phyloP scores from a whole-genome alignment of 2,888 invertebrate genomes.

The Archaeoteleia sp. region DNA sequence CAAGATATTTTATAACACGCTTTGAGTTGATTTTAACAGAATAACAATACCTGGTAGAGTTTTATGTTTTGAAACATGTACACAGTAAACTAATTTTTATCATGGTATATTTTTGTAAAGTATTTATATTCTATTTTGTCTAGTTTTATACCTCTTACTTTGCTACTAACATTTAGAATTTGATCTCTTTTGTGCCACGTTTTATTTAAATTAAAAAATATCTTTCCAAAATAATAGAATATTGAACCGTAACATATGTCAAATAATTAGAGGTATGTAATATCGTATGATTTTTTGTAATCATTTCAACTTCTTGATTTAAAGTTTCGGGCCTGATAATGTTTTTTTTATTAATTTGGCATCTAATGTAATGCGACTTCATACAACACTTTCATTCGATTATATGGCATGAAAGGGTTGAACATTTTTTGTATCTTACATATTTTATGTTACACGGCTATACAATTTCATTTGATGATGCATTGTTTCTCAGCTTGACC shows the following conservation, averaged over 20 bases:
- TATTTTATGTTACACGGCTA: slow-evolving; percentile 46
- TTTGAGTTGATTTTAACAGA: too few species aligned
- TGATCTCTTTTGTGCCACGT: slow-evolving; percentile 42
- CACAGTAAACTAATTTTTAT: slow-evolving; percentile 44
- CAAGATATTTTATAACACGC: too few species aligned
- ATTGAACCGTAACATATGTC: slow-evolving; percentile 10
- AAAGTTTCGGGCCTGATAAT: background rate
- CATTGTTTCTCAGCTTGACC: slow-evolving; percentile 52
- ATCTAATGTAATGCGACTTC: slow-evolving; percentile 20
- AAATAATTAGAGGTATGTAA: slow-evolving; percentile 8
- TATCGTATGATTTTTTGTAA: background rate
- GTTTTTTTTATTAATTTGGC: slow-evolving; percentile 14
- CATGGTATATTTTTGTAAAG: slow-evolving; percentile 51
- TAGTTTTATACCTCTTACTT: slow-evolving; percentile 47
- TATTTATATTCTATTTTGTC: slow-evolving; percentile 46
- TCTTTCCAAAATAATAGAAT: slow-evolving; percentile 18
- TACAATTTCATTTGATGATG: slow-evolving; percentile 39
- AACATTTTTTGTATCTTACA: slow-evolving; percentile 40
- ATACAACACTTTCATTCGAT: slow-evolving; percentile 37
- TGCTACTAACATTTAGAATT: slow-evolving; percentile 47
- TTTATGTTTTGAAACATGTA: too few species aligned
- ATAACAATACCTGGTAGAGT: too few species aligned
- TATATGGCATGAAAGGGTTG: slow-evolving; percentile 51
- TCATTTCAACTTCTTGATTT: too few species aligned
- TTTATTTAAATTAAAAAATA: slow-evolving; percentile 8